Conservation (phyloP, 2,888 invertebrate genomes). For the Dendrolimus pini region DNA sequence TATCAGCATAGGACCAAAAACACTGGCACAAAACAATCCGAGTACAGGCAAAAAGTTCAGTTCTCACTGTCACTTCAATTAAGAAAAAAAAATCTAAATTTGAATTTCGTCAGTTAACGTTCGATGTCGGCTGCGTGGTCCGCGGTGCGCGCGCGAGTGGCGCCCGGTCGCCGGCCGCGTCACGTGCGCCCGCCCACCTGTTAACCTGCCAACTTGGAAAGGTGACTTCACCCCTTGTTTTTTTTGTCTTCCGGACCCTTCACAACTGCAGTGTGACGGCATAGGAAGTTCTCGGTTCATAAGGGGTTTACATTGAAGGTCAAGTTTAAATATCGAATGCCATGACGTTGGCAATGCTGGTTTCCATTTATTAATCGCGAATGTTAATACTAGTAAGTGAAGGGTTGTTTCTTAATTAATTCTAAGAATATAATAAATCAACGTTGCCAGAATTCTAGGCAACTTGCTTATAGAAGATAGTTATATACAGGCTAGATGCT, state of each 20-base stretch:
- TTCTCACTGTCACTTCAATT: slow-evolving; percentile 52
- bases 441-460: too few species aligned
- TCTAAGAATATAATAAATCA: too few species aligned
- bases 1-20: slow-evolving; percentile 29
- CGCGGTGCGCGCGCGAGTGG: slow-evolving; percentile 71
- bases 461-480: too few species aligned
- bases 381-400: too few species aligned
- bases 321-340: neutral
- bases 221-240: slow-evolving; percentile 27
- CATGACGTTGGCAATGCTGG: too few species aligned
- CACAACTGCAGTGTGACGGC: slow-evolving; percentile 6
- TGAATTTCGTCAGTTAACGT: slow-evolving; percentile 40
- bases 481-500: too few species aligned
- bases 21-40: slow-evolving; percentile 65
- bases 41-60: slow-evolving; percentile 31
- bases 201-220: slow-evolving; percentile 50
- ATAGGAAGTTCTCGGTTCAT: neutral
- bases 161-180: slow-evolving; percentile 57
- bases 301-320: neutral
- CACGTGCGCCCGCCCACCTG: slow-evolving; percentile 54
- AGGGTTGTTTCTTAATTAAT: too few species aligned
- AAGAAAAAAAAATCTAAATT: slow-evolving; percentile 34
- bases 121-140: slow-evolving; percentile 51
- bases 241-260: slow-evolving; percentile 35
- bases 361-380: too few species aligned